A percentile compares a stretch with the other conserved stretches of the same genome.
These are phyloP conservation scores for Campopleginae sp. DNA, from an alignment of 2,888 invertebrate genomes.

Conservation along the genomic window DNA sequence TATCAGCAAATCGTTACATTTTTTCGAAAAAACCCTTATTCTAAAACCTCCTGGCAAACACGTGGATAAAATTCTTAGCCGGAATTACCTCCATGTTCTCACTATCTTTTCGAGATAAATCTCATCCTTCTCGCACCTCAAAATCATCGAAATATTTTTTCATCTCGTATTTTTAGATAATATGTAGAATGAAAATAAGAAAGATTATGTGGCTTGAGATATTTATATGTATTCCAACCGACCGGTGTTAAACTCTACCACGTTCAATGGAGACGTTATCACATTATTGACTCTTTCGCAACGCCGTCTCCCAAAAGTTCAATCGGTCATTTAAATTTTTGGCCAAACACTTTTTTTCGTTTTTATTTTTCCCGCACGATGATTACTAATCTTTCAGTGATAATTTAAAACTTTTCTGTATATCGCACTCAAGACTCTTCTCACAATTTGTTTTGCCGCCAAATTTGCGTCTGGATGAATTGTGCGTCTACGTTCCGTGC, in stretches of 20 bases:
- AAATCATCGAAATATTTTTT: conserved; percentile 2
- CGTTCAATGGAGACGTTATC: conserved; percentile 21
- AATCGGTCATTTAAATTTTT: conserved; percentile 28
- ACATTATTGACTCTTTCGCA: conserved; percentile 9
- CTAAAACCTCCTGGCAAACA: conserved; percentile 33
- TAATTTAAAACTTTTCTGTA: conserved; percentile 23
- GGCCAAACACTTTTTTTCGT: conserved; percentile 31
- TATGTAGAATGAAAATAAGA: neutral
- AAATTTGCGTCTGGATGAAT: neutral
- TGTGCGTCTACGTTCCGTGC: neutral
- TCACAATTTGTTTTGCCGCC: neutral
- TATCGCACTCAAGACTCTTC: neutral
- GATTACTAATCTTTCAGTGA: conserved; percentile 53
- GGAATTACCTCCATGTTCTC: conserved; percentile 21
- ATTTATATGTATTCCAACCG: conserved; percentile 29
- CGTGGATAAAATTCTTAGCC: conserved; percentile 37
- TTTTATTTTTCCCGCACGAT: neutral
- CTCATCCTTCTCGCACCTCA: neutral
- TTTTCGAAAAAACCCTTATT: neutral
- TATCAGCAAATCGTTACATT: neutral
- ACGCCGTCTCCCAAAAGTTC: conserved; percentile 45
- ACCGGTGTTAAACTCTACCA: neutral
- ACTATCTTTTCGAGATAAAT: conserved; percentile 23
- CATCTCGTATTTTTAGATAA: conserved; percentile 5
- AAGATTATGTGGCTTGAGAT: conserved; percentile 16